Evolutionary conservation across 2,888 invertebrate genomes (phyloP).

Genomic region (Synergus umbraculus): DNA sequence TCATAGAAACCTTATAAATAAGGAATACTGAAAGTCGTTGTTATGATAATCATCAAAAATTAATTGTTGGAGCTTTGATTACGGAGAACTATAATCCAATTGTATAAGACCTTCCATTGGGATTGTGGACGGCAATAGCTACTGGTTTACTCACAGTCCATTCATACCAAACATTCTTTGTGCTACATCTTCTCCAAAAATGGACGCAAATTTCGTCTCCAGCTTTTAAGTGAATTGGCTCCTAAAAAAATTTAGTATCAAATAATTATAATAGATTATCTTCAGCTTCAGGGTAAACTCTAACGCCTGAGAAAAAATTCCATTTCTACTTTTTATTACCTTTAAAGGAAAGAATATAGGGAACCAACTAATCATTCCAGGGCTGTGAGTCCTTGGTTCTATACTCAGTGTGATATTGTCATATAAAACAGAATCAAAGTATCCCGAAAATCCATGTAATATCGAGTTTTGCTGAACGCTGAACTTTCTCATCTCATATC

Average conservation of each 20-base stretch:
- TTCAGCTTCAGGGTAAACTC: neutral
- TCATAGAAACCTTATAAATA: neutral
- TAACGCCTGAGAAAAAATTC: neutral
- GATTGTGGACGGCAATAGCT: constrained; percentile 83
- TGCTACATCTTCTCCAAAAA: constrained; percentile 91
- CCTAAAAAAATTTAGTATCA: constrained; percentile 77
- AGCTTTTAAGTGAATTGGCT: constrained; percentile 85
- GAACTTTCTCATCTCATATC: constrained; percentile 85
- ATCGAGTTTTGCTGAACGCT: constrained; percentile 86
- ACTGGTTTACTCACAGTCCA: constrained; percentile 88
- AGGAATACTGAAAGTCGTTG: constrained; percentile 27
- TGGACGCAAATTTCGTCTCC: constrained; percentile 87
- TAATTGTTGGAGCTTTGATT: neutral
- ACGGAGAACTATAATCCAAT: constrained; percentile 80
- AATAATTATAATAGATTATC: constrained; percentile 29
- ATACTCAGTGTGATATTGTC: constrained; percentile 92
- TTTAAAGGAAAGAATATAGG: constrained; percentile 95
- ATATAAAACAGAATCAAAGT: constrained; percentile 93
- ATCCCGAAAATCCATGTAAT: constrained; percentile 96
- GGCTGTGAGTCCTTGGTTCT: constrained; percentile 91
- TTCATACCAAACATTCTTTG: constrained; percentile 96
- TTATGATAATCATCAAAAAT: neutral
- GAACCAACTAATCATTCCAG: constrained; percentile 98
- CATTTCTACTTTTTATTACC: constrained; percentile 78
- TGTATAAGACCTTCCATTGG: constrained; percentile 85